Percentiles rank a stretch among this genome's conserved stretches.
Evolutionary conservation across 1,140 invertebrate species (phyloP).

Genomic region (Schlechtendalia chinensis): DNA sequence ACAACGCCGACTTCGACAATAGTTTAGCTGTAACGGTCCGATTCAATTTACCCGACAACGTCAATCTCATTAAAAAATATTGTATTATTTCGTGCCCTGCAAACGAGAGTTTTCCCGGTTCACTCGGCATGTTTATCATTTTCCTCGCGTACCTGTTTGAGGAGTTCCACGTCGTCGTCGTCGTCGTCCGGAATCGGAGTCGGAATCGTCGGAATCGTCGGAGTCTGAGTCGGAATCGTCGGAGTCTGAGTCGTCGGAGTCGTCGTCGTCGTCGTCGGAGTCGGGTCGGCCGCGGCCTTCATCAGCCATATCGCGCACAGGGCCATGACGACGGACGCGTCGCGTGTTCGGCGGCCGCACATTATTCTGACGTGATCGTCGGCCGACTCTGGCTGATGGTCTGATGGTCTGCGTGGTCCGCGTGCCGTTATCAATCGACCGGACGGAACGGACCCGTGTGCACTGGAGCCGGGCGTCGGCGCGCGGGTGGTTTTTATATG

Average conservation of each 20-base stretch:
- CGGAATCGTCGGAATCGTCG: neutral
- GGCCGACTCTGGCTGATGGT: too few species aligned
- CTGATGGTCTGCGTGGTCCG: too few species aligned
- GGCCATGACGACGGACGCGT: neutral
- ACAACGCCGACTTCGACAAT: too few species aligned
- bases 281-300: neutral
- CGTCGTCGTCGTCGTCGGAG: neutral
- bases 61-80: too few species aligned
- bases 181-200: neutral
- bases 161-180: neutral
- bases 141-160: conserved; percentile 10
- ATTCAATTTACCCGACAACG: too few species aligned
- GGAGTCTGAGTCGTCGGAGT: neutral
- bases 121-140: too few species aligned
- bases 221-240: neutral
- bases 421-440: neutral
- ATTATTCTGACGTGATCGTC: too few species aligned
- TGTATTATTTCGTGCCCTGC: too few species aligned
- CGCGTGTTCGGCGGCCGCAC: neutral
- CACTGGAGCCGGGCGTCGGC: conserved; percentile 28
- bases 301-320: conserved; percentile 13
- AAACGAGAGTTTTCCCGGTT: too few species aligned
- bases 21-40: too few species aligned
- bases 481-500: conserved; percentile 50
- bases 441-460: conserved; percentile 9